Evolutionary conservation across 2,113 vertebrate genomes (phyloP).

Genomic region (Plotosus lineatus): DNA sequence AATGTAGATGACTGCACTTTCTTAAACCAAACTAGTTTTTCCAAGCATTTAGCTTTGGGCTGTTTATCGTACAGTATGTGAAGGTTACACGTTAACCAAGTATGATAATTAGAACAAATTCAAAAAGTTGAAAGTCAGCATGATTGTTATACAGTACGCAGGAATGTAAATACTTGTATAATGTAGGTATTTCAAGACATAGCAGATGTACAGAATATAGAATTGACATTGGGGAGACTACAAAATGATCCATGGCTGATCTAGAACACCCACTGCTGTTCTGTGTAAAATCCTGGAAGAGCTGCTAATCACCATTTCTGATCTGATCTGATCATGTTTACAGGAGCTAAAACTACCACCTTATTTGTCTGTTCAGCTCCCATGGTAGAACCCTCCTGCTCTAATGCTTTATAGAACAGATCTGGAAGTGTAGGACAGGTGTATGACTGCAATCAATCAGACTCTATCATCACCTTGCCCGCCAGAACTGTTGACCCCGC

Average conservation of each 20-base stretch:
- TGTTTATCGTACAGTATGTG: not conserved
- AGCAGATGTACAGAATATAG: not conserved
- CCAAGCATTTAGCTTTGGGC: not conserved
- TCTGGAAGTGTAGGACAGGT: slow-evolving; percentile 37
- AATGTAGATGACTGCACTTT: not conserved
- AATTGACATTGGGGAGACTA: not conserved
- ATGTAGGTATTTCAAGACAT: not conserved
- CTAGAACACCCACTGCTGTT: not conserved
- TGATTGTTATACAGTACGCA: not conserved
- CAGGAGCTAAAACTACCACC: not conserved
- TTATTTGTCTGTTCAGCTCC: slow-evolving; percentile 7
- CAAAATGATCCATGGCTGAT: not conserved
- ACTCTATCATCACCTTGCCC: slow-evolving; percentile 38
- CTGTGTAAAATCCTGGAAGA: not conserved
- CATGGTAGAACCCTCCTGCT: not conserved
- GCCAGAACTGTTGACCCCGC: slow-evolving; percentile 5
- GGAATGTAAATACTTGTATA: not conserved
- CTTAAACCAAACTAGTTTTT: not conserved
- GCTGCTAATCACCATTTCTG: not conserved
- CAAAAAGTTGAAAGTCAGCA: not conserved
- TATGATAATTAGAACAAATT: slow-evolving; percentile 15
- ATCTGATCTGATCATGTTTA: not conserved
- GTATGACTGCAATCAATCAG: slow-evolving; percentile 51
- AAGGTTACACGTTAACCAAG: not conserved
- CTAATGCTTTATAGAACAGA: not conserved